These are phyloP conservation scores for Leuctra nigra DNA, from an alignment of 2,888 invertebrate genomes.

Conservation along the genomic window DNA sequence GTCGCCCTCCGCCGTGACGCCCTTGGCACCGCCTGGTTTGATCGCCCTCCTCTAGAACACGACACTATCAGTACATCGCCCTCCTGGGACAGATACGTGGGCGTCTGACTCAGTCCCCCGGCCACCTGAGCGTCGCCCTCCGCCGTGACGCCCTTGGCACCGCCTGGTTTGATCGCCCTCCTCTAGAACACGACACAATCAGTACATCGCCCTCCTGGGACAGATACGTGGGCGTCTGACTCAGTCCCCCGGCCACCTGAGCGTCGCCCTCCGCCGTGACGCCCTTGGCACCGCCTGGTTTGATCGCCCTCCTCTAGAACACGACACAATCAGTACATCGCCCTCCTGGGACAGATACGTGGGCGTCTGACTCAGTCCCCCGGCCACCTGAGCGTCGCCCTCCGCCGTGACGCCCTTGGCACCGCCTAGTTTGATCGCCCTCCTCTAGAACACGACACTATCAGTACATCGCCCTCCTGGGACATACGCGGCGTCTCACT, in stretches of 20 bases:
- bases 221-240: slow-evolving; percentile 39
- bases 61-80: no score
- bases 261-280: slow-evolving; percentile 38
- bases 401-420: slow-evolving; percentile 38
- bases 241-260: slow-evolving; percentile 38
- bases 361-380: slow-evolving; percentile 39
- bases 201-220: slow-evolving; percentile 34
- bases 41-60: slow-evolving; percentile 36
- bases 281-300: slow-evolving; percentile 37
- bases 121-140: slow-evolving; percentile 38
- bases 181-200: no score
- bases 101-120: slow-evolving; percentile 39
- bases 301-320: slow-evolving; percentile 36
- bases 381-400: slow-evolving; percentile 37
- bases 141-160: slow-evolving; percentile 36
- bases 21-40: slow-evolving; percentile 37
- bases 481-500: slow-evolving; percentile 39
- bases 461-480: slow-evolving; percentile 34
- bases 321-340: no score
- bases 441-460: slow-evolving; percentile 36
- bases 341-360: slow-evolving; percentile 36
- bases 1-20: slow-evolving; percentile 38
- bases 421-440: slow-evolving; percentile 38
- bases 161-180: slow-evolving; percentile 37
- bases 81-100: slow-evolving; percentile 36